These are phyloP conservation scores for Cichladusa arquata DNA, from an alignment of 2,113 vertebrate genomes.

Conservation along the genomic window DNA sequence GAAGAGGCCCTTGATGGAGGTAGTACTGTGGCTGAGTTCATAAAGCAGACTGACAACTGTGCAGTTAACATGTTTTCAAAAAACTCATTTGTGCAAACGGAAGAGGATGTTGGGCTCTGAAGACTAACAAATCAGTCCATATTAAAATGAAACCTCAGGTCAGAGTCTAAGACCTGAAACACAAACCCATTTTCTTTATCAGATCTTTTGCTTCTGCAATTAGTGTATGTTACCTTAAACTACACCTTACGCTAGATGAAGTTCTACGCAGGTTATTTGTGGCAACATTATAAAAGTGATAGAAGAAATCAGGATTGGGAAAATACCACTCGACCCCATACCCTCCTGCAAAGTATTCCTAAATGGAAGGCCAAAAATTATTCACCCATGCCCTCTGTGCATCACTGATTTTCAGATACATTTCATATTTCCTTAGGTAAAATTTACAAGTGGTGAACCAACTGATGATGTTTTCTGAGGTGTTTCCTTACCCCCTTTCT, in stretches of 20 bases:
- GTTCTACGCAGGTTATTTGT: not conserved
- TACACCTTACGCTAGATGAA: not conserved
- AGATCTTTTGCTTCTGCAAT: not conserved
- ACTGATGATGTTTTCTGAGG: not conserved
- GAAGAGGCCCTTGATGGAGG: not conserved
- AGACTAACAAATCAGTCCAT: not conserved
- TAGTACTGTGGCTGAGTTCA: not conserved
- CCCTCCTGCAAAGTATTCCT: not conserved
- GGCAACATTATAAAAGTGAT: not conserved
- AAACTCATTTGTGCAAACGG: not conserved
- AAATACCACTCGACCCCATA: not conserved
- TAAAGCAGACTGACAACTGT: not conserved
- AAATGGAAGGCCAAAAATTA: not conserved
- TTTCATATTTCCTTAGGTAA: not conserved
- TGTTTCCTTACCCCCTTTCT: not conserved
- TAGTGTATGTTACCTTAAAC: not conserved
- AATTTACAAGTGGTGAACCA: not conserved
- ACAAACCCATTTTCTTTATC: not conserved
- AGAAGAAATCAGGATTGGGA: not conserved
- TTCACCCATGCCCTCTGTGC: not conserved
- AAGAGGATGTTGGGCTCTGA: not conserved
- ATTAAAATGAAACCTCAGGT: not conserved
- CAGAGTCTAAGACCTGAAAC: not conserved
- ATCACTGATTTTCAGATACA: not conserved
- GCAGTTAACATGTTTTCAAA: not conserved